Evolutionary conservation across 2,888 invertebrate genomes (phyloP).

Genomic region (Pristionchus arcanus): DNA sequence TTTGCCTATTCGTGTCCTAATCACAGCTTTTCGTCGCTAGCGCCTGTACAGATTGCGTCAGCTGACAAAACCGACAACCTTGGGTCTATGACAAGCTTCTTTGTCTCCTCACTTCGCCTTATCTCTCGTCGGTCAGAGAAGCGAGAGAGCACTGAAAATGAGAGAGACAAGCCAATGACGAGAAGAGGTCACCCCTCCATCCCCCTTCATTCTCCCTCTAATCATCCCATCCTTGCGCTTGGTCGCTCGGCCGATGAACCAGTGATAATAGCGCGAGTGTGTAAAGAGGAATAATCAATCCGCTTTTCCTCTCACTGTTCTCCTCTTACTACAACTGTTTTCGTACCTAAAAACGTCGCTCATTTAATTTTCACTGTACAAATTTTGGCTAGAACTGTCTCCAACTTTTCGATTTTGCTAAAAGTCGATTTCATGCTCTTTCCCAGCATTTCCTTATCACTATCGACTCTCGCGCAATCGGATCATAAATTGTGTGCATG

Average conservation of each 20-base stretch:
- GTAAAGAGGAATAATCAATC: neutral
- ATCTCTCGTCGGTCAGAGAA: neutral
- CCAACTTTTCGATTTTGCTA: neutral
- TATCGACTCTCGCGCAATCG: neutral
- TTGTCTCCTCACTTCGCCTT: neutral
- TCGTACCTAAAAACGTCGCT: neutral
- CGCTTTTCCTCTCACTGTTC: neutral
- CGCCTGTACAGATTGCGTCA: neutral
- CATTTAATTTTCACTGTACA: too few relatives aligned
- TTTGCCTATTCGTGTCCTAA: too few relatives aligned
- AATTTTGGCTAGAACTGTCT: too few relatives aligned
- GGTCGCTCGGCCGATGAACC: neutral
- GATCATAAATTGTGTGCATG: neutral
- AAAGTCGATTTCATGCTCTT: neutral
- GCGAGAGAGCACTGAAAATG: neutral
- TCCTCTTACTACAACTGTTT: neutral
- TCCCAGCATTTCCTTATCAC: neutral
- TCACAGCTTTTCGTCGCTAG: too few relatives aligned
- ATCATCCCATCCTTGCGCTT: slow-evolving; percentile 33
- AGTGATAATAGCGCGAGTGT: neutral
- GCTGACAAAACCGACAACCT: neutral
- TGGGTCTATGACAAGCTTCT: neutral
- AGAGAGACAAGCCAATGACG: neutral
- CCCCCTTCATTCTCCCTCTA: neutral
- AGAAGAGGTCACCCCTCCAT: slow-evolving; percentile 18